Evolutionary conservation across 1,140 invertebrate species (phyloP), one percentile per base, ranked within the genome.

Genomic region (Hesperophylax magnus): DNA sequence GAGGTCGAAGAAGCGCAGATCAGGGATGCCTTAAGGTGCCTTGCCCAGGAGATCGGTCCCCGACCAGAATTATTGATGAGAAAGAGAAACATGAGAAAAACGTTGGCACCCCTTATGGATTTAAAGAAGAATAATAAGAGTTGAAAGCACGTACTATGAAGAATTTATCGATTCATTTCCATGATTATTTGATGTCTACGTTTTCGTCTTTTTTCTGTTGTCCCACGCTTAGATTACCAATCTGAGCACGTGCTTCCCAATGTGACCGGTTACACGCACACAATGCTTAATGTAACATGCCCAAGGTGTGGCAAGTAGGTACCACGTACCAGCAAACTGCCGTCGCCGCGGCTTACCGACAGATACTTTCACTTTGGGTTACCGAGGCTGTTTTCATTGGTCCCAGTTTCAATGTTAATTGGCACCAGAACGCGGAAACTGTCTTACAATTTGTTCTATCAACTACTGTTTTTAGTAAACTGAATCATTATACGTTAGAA

Each of bases 331-430:
- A 2, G 24, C 52, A 20, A 20, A 8, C 39, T 14, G 39, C 39
- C 39, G 39, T 1, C 9, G 11, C 39, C 39, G 39, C 11, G 14
- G 17, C 52, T 31, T 34, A 6, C 24, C 27, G 63, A 67, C 63
- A 9, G 11, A 47, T 72, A 53, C 39, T 72, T 72, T 72, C 52
- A 72, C 69, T 52, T 53, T 17, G 22, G 27, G 27, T 31, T n/a
- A 67, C 69, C 67, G n/a, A 47, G 11, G n/a, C 47, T 8, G 69
- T 52, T 31, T 34, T 31, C 27, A 69, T 69, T 27, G 22, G 27
- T 18, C 34, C 34, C 27, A 72, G 47, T 53, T 72, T 72, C 69
- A 72, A 72, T 72, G 63, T 67, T 67, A 67, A 67, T 67, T 67
- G 63, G 63, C 31, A n/a, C 7, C 11, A 22, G 24, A 67, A 67